Base-by-base conservation (phyloP, 2,888 invertebrate species). In the Drosophila macrospina region DNA sequence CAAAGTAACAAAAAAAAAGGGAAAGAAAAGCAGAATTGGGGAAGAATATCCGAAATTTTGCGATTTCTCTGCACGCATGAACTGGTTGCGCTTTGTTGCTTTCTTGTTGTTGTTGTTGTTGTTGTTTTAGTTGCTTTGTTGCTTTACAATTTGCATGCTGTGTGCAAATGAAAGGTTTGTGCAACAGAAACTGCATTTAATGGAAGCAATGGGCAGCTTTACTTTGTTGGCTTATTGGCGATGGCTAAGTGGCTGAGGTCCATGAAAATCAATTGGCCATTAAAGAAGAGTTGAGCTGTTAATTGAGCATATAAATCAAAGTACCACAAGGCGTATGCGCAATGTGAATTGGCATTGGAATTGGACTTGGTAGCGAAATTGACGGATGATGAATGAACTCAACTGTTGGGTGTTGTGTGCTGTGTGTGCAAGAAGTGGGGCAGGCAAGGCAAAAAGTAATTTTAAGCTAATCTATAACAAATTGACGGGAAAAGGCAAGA, bases 401-500 rank as follows among this genome's bases (percentile, higher is more conserved):
- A n/a, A n/a, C n/a, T n/a, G n/a, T n/a, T n/a, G n/a, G n/a, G n/a
- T n/a, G n/a, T n/a, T n/a, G n/a, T n/a, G n/a, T n/a, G n/a, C n/a
- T n/a, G n/a, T n/a, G n/a, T n/a, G n/a, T n/a, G n/a, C n/a, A n/a
- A n/a, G n/a, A n/a, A n/a, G n/a, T n/a, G n/a, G n/a, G n/a, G n/a
- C n/a, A n/a, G n/a, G n/a, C n/a, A n/a, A n/a, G n/a, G n/a, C 4
- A 5, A 41, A 41, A 52, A 70, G 59, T 70, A 65, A 71, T 66
- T 67, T 56, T 26, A 56, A 52, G 72, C 69, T 74, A 74, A 74
- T 76, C 73, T 63, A 66, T 73, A 73, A 73, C 73, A 73, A 69
- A 66, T 64, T 69, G 61, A 48, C 30, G 66, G 34, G 16, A 56
- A 54, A 54, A 42, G 32, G 37, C 26, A 16, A 56, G 20, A 47